Base-by-base conservation (phyloP, 2,113 vertebrate species). In the Nerophis lumbriciformis region DNA sequence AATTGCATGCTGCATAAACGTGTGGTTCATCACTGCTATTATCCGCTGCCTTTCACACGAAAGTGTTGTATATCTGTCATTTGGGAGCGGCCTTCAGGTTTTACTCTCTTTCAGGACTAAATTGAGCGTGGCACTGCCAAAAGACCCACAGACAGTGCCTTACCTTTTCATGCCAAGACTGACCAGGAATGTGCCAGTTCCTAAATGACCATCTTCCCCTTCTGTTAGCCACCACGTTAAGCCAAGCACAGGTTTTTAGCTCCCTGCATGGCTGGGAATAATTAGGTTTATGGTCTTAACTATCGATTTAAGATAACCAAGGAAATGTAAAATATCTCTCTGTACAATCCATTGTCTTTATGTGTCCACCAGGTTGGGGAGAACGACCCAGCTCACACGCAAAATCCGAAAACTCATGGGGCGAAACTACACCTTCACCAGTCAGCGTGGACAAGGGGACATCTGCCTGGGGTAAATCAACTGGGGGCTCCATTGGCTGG, bases 371-470 rank as follows among this genome's bases (percentile, higher is more conserved):
- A 89, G 95, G 94, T 83, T 98, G 96, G 96, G 94, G 93, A 82
- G 96, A 98, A 15, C 84, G 92, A 85, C 87, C 93, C 66, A 89
- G 81, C 79, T 88, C 94, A 68, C 93, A 94, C 70, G 60, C 92
- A 50, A 98, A 98, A 89, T 81, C 89, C 1, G 96, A 96, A 71
- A 90, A 84, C 83, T 90, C 95, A 4, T 98, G 96, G 96, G 93
- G 94, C 69, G 94, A 97, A 63, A 83, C 90, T 12, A 80, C 90
- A 10, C 86, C 93, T 55, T 85, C 94, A 48, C 88, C 93, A 7
- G 82, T 92, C 87, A 88, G 90, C 63, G 87, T 94, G 61, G 96
- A 98, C 83, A 98, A 97, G 35, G 96, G 96, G 80, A 98, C 96
- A 7, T 94, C 95, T 0, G 92, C 96, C 0, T 98, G 96, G 96